Evolutionary conservation across 2,797 vertebrate genomes (phyloP).

Genomic region (Rallus crepitans): DNA sequence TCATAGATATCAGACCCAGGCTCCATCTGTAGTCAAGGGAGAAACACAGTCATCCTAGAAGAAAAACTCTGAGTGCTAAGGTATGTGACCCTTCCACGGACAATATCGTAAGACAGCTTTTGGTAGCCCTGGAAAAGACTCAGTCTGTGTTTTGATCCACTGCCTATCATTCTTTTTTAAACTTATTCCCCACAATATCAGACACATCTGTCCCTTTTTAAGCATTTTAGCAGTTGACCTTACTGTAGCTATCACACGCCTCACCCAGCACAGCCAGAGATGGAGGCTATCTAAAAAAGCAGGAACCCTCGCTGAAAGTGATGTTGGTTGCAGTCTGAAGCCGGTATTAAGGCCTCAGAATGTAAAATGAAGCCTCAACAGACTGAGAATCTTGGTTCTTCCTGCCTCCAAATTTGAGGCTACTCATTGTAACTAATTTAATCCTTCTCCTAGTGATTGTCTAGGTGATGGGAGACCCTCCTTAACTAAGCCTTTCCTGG

Average conservation of each 20-base stretch:
- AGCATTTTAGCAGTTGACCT: not conserved
- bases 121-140: not conserved
- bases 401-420: not conserved
- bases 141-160: not conserved
- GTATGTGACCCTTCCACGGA: not conserved
- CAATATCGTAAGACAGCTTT: not conserved
- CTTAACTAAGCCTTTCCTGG: not conserved
- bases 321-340: not conserved
- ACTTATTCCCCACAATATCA: not conserved
- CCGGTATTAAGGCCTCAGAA: not conserved
- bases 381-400: not conserved
- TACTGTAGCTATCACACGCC: not conserved
- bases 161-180: not conserved
- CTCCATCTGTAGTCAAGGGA: not conserved
- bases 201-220: not conserved
- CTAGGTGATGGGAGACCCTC: not conserved
- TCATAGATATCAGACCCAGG: not conserved
- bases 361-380: not conserved
- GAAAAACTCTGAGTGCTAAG: not conserved
- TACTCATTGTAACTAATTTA: not conserved
- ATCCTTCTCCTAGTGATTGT: not conserved
- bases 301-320: not conserved
- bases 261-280: not conserved
- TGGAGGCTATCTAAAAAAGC: not conserved
- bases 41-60: not conserved